These are phyloP conservation scores for Pyrochroa serraticornis DNA, from an alignment of 2,888 invertebrate genomes.

Conservation along the genomic window DNA sequence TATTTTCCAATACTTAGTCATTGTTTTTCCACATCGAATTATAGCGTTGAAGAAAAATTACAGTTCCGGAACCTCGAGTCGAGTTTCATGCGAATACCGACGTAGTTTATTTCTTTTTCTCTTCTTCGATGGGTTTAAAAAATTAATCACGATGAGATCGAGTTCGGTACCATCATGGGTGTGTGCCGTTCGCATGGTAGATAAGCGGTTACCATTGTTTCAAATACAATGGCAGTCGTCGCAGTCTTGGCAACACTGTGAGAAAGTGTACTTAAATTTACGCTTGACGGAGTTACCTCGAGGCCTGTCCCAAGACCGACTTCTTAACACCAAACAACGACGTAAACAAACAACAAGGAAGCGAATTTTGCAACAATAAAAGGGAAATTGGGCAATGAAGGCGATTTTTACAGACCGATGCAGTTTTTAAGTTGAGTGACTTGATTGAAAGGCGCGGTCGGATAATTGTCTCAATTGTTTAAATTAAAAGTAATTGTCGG, in stretches of 20 bases:
- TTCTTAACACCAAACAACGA: slow-evolving; percentile 7
- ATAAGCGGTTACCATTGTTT: slow-evolving; percentile 39
- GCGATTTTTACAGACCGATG: neutral
- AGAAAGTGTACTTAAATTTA: slow-evolving; percentile 49
- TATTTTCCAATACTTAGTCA: too few relatives aligned
- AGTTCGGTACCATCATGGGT: slow-evolving; percentile 17
- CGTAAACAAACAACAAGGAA: slow-evolving; percentile 13
- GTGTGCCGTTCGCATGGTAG: slow-evolving; percentile 36
- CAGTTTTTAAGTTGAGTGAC: too few relatives aligned
- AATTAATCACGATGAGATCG: too few relatives aligned
- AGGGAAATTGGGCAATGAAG: neutral
- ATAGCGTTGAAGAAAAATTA: too few relatives aligned
- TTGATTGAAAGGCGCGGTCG: too few relatives aligned
- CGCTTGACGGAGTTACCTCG: slow-evolving; percentile 41
- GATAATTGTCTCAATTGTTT: too few relatives aligned
- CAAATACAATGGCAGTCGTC: slow-evolving; percentile 36
- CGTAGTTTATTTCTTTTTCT: too few relatives aligned
- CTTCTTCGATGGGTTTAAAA: too few relatives aligned
- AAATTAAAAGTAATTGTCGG: too few relatives aligned
- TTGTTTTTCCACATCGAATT: too few relatives aligned
- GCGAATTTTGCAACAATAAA: slow-evolving; percentile 5
- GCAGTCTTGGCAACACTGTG: slow-evolving; percentile 43
- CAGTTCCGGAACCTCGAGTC: too few relatives aligned
- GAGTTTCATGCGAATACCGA: too few relatives aligned
- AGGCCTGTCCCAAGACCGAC: slow-evolving; percentile 31